These are phyloP conservation scores for Xiphorhynchus elegans DNA, from an alignment of 2,113 vertebrate genomes.

Conservation along the genomic window DNA sequence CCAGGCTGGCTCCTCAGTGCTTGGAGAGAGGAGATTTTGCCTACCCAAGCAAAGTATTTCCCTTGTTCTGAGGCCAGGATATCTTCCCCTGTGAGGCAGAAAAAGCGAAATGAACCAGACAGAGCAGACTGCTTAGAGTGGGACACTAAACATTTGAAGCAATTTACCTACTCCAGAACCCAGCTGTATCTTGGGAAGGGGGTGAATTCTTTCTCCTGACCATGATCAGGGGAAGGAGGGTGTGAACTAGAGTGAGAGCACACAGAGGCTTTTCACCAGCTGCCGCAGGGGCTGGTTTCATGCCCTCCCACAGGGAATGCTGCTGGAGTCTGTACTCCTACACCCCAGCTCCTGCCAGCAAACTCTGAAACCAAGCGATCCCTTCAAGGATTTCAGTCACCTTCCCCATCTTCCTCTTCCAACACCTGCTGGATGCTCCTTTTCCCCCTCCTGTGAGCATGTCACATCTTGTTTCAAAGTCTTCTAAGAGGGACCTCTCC, in stretches of 20 bases:
- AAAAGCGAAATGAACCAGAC: background rate
- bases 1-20: background rate
- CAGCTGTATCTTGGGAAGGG: background rate
- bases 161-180: background rate
- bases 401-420: background rate
- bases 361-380: fast-evolving
- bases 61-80: background rate
- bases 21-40: background rate
- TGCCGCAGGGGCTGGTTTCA: background rate
- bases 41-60: background rate
- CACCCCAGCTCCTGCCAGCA: background rate
- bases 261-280: fast-evolving
- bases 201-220: background rate
- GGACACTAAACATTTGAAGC: background rate
- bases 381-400: background rate
- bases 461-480: background rate
- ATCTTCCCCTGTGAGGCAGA: background rate
- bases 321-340: background rate
- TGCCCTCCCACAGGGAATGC: too few species aligned
- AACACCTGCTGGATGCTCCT: background rate
- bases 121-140: background rate
- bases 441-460: background rate
- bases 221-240: background rate
- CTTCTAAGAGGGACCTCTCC: background rate
- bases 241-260: background rate